Percentiles rank a stretch among this genome's conserved stretches.
phyloP scores from a whole-genome alignment of 2,888 invertebrate genomes.

The Trachelus iudaicus region DNA sequence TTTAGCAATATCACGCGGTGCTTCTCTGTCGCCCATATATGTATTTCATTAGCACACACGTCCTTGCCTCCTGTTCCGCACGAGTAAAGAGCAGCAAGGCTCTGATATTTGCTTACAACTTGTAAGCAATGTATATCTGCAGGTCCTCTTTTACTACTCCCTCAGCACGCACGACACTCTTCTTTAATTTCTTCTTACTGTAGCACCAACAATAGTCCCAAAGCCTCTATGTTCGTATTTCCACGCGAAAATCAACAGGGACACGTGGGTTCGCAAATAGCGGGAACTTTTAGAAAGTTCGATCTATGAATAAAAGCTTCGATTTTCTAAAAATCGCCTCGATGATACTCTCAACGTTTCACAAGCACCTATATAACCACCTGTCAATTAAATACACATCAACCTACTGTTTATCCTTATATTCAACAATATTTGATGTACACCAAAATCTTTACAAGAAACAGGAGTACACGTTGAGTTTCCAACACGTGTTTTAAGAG shows the following conservation, averaged over 20 bases:
- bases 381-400: not conserved
- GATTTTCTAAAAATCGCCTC: not conserved
- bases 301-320: not conserved
- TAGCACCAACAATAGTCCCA: not conserved
- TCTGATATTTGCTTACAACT: conserved; percentile 4
- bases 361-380: not conserved
- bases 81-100: not conserved
- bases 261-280: not conserved
- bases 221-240: not conserved
- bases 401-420: not conserved
- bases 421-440: not conserved
- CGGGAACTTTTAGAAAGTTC: not conserved
- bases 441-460: not conserved
- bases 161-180: not conserved
- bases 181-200: not conserved
- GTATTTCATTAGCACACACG: conserved; percentile 1
- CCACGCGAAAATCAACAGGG: not conserved
- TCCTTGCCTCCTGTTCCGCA: not conserved
- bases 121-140: not conserved
- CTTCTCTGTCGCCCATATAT: not conserved
- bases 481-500: not conserved
- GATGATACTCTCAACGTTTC: not conserved
- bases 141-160: not conserved
- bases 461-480: not conserved
- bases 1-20: not conserved